Base-by-base conservation (phyloP, 2,888 invertebrate genomes). In the Dasysyrphus tricinctus region DNA sequence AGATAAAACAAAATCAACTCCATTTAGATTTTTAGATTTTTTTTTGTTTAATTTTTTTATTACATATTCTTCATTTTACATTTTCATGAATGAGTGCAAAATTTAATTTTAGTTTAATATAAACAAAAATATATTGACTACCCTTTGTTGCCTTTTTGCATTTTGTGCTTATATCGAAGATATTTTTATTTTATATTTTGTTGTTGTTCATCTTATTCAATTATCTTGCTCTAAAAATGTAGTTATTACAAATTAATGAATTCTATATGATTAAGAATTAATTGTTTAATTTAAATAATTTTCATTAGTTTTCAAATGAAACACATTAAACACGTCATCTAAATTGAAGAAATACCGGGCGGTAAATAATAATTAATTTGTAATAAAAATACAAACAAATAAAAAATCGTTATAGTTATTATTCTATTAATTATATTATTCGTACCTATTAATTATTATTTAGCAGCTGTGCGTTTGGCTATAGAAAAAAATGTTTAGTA, bases 391-490 rank as follows among this genome's bases (percentile, higher is more conserved):
- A 56, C 16, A 67, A 19, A 34, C 14, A 67, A 65, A 69, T 19
- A 54, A 44, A 65, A 39, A 32, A 75, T 75, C 34, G 59, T 81
- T 56, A 81, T 81, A 65, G 69, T 72, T 65, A 42, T 56, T 63
- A 75, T 67, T 65, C 39, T 70, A 63, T 63, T 39, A 42, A 39
- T 61, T 61, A 63, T 47, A 65, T 75, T 59, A 79, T 63, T 63
- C 80, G 47, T 80, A 80, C 72, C 56, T 57, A 72, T 57, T 83
- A 65, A 77, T 81, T 77, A 82, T 86, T 74, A 54, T 78, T 86
- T 78, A 81, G 78, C 81, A 85, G 70, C 70, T 80, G 70, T 67
- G 81, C 85, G 78, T 79, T 75, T 67, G 63, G 63, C 81, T 59
- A 73, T 59, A 63, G 32, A 72, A 65, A 59, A 24, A 76, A 34